Percentiles rank a stretch among this genome's conserved stretches.
Evolutionary conservation across 2,888 invertebrate genomes (phyloP).

Genomic region (Agrochola lota): DNA sequence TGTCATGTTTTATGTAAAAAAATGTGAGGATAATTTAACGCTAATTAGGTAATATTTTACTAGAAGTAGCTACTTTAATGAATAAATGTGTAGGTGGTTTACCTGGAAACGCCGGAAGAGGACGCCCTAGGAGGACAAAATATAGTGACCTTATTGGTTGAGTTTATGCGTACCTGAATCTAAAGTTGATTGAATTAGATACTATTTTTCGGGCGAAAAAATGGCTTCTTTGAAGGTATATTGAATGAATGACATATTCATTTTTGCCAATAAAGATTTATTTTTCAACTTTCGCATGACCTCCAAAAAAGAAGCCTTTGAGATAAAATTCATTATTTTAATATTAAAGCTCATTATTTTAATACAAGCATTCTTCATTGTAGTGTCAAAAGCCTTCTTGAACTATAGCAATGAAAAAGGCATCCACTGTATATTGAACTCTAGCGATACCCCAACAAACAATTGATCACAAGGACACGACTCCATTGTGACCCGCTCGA

Average conservation of each 20-base stretch:
- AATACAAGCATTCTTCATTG: not conserved
- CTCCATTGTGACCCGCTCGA: constrained; percentile 35
- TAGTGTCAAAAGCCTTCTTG: constrained; percentile 2
- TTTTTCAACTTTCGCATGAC: too few species aligned
- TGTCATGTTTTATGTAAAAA: not conserved
- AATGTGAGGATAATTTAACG: too few species aligned
- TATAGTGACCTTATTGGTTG: too few species aligned
- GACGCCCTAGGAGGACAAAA: too few species aligned
- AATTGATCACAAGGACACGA: constrained; percentile 49
- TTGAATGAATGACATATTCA: not conserved
- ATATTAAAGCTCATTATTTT: not conserved
- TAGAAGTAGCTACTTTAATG: not conserved
- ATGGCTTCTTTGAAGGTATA: not conserved
- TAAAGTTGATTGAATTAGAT: too few species aligned
- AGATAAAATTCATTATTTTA: not conserved
- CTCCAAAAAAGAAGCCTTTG: not conserved
- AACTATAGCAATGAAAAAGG: constrained; percentile 13
- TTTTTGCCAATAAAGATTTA: not conserved
- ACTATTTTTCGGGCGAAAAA: too few species aligned
- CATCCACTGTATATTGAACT: constrained; percentile 35
- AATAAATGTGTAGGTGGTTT: too few species aligned
- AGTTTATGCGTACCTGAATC: too few species aligned
- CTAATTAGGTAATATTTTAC: not conserved
- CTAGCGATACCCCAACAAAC: constrained; percentile 26
- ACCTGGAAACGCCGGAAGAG: too few species aligned